phyloP scores from a whole-genome alignment of 1,140 invertebrate genomes.

The Drosophila melanica region DNA sequence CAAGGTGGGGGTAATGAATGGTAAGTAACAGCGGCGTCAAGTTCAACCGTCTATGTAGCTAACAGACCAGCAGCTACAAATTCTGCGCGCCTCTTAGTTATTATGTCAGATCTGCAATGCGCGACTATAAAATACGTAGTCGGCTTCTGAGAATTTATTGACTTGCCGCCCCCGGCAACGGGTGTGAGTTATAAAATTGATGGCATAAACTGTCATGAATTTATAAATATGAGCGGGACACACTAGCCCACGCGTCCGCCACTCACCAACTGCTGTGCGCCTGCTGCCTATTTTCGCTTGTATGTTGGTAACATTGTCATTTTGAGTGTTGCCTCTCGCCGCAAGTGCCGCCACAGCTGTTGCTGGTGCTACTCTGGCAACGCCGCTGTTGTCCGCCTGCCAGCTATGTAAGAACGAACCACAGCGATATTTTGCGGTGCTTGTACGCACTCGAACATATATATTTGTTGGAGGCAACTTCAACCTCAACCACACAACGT shows the following conservation, averaged over 20 bases:
- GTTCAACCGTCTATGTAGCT: slow-evolving; percentile 34
- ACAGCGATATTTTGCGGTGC: not conserved
- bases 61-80: slow-evolving; percentile 64
- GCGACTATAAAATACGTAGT: slow-evolving; percentile 82
- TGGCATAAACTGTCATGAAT: slow-evolving; percentile 80
- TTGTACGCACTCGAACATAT: slow-evolving; percentile 6
- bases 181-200: slow-evolving; percentile 83
- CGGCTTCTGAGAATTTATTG: slow-evolving; percentile 80
- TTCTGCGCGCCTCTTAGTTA: slow-evolving; percentile 81
- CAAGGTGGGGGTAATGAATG: slow-evolving; percentile 12
- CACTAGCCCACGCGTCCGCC: slow-evolving; percentile 24
- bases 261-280: slow-evolving; percentile 38
- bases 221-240: slow-evolving; percentile 63
- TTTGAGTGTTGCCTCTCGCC: slow-evolving; percentile 60
- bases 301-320: slow-evolving; percentile 80
- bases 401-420: slow-evolving; percentile 20
- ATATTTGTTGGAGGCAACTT: slow-evolving; percentile 12
- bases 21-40: slow-evolving; percentile 53
- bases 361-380: slow-evolving; percentile 25
- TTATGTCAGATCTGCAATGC: slow-evolving; percentile 84
- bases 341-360: slow-evolving; percentile 30
- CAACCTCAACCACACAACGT: slow-evolving; percentile 27
- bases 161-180: slow-evolving; percentile 70
- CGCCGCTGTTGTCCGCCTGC: slow-evolving; percentile 46
- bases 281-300: slow-evolving; percentile 68